Evolutionary conservation across 2,797 vertebrate genomes (phyloP), one percentile per base, ranked within the genome.

Genomic region (Zenarchopterus dispar): DNA sequence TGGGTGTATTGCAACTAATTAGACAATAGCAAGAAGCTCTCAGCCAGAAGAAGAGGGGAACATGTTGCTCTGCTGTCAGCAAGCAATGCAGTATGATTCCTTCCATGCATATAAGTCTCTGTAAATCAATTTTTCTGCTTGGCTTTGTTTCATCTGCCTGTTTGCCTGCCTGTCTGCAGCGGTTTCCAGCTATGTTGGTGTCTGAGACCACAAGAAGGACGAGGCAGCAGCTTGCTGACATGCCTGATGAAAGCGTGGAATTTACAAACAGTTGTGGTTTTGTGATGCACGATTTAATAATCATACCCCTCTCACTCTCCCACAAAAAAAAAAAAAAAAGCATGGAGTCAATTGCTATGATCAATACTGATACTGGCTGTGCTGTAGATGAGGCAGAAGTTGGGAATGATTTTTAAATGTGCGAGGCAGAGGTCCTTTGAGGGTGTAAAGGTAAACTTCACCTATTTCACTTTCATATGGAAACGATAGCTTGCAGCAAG

Each of bases 401-500:
- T 18, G 17, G 23, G 60, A 26, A 5, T 55, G 21, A 53, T 51
- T 52, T 33, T 62, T 52, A 64, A 65, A 74, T 62, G 33, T 77
- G 65, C 17, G 22, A 68, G 19, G 41, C 70, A 82, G 56, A 67
- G 68, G 75, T 51, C 39, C 47, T 4, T 31, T 57, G 60, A 33
- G 18, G 61, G 45, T 45, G 21, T 22, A 65, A 52, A 74, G 67
- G 71, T 81, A 17, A 28, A 61, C 53, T 78, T 82, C 52, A 67
- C 50, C 62, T 49, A 70, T 74, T 56, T 83, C 66, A 71, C 78
- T 87, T 87, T 88, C 82, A 85, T 75, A 67, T 76, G 86, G 88
- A 85, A 91, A 74, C 70, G 81, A 86, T 89, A n/a, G 45, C 5
- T 23, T 11, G 18, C 44, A 31, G 8, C 39, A 47, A 43, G 26